These are phyloP conservation scores for Fulmarus glacialis DNA, from an alignment of 2,113 vertebrate species.

Conservation along the genomic window DNA sequence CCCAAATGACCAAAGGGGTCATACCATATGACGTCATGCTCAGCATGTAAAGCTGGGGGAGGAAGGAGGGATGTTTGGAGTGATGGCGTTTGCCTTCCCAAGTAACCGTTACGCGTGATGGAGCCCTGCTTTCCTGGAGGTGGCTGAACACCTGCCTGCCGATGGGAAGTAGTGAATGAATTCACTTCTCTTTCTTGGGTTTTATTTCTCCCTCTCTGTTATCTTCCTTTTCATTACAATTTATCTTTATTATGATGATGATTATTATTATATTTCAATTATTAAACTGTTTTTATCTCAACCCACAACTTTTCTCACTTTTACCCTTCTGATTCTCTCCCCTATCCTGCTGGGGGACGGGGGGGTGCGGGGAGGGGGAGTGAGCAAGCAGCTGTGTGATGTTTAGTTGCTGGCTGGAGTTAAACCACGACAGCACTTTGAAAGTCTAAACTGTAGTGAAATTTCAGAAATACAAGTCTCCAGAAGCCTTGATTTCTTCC, in stretches of 20 bases:
- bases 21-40: fast-evolving
- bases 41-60: not conserved
- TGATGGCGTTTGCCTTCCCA: too few relatives aligned
- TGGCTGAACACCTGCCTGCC: too few relatives aligned
- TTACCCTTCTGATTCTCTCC: not conserved
- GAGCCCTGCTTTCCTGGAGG: too few relatives aligned
- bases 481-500: not conserved
- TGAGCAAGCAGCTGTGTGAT: not conserved
- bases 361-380: fast-evolving
- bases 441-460: not conserved
- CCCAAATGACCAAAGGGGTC: not conserved
- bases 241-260: not conserved
- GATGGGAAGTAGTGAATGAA: too few relatives aligned
- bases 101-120: too few relatives aligned
- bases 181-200: not conserved
- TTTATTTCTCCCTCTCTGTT: not conserved
- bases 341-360: not conserved
- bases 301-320: not conserved
- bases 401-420: not conserved
- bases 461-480: not conserved
- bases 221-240: not conserved
- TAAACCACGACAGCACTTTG: not conserved
- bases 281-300: not conserved
- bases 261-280: not conserved
- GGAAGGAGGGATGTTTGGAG: too few relatives aligned